Evolutionary conservation across 2,113 vertebrate genomes (phyloP), one percentile per base, ranked within the genome.

Genomic region (Natator depressus): DNA sequence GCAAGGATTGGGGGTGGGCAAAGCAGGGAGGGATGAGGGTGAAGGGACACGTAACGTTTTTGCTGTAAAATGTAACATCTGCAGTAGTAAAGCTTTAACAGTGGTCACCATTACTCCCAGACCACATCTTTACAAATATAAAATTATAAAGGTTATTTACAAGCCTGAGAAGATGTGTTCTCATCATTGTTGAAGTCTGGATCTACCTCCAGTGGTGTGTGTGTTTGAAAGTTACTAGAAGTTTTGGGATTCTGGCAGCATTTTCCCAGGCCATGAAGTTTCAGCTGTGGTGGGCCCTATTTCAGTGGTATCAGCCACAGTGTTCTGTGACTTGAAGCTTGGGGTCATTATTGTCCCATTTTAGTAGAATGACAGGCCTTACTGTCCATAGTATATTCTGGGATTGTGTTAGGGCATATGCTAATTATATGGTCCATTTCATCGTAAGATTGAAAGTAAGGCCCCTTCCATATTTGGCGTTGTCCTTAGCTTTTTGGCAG

Each of bases 241-340:
- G 17, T 69, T 16, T 17, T n/a, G 17, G 31, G 35, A 69, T n/a
- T 69, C 31, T 65, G 31, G 14, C 62, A 65, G 16, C 8, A 2
- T 69, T 69, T 65, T 69, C 31, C 16, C 35, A 69, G 62, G 31
- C 62, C 31, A n/a, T 69, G 35, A n/a, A n/a, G 35, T 59, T 59
- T 59, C 57, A 59, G 57, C 35, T 69, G 35, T 69, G 29, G 87
- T 31, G 19, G 1, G 29, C 10, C 84, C 27, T 10, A 5, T 0
- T 57, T 90, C 35, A 13, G 42, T 54, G 27, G 16, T 2, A 0
- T 38, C 27, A 42, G 42, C 38, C 2, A 0, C 1, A 8, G 54
- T 5, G 1, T 72, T 49, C 0, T 0, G 29, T 16, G 31, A 35
- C 2, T 4, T n/a, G 50, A 79, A 51, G 2, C 38, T 35, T 19